Evolutionary conservation across 2,888 invertebrate genomes (phyloP).

Genomic region (Rapana venosa): DNA sequence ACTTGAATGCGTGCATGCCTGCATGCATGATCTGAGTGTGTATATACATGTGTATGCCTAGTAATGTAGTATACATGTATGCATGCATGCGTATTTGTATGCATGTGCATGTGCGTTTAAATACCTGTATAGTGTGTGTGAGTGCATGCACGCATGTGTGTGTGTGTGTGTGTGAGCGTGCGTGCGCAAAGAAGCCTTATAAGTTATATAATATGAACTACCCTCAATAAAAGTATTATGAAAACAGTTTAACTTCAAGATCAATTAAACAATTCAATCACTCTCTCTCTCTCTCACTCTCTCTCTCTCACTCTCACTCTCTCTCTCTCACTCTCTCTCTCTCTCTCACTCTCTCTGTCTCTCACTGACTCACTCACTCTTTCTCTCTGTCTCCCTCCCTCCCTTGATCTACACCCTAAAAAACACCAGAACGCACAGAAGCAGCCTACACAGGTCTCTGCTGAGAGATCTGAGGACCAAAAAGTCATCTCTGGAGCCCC

Average conservation of each 20-base stretch:
- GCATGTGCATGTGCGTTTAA: neutral
- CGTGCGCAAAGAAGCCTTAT: neutral
- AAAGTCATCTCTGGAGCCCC: no score
- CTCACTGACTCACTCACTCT: neutral
- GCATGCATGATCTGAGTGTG: neutral
- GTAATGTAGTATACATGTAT: neutral
- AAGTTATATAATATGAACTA: no score
- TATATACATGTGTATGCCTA: no score
- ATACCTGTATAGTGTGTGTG: neutral
- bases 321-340: neutral
- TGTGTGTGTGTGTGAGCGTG: neutral
- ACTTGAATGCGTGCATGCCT: neutral
- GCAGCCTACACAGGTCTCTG: neutral
- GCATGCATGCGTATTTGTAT: neutral
- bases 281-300: neutral
- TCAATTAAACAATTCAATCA: neutral
- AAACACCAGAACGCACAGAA: neutral
- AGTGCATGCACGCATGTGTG: neutral
- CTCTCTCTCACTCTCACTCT: neutral
- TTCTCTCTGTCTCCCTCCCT: neutral
- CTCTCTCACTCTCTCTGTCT: neutral
- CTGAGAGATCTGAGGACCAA: no score
- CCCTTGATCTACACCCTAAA: neutral
- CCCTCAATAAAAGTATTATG: no score
- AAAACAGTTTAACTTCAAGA: no score